Percentiles rank a stretch among this genome's conserved stretches.
Evolutionary conservation across 2,888 invertebrate species (phyloP).

Genomic region (Athalia circularis): DNA sequence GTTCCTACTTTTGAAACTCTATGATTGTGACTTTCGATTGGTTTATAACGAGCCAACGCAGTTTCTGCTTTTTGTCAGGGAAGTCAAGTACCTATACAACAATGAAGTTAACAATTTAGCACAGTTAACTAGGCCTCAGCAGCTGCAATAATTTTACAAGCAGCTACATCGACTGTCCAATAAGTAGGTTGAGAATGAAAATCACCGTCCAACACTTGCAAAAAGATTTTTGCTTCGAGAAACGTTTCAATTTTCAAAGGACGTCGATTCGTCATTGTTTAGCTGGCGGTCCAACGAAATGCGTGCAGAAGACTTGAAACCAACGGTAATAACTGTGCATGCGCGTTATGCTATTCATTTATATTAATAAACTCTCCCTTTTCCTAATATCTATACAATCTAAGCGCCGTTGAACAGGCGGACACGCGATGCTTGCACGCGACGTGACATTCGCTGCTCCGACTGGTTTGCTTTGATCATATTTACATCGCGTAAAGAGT

Average conservation of each 20-base stretch:
- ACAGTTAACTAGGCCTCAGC: too few relatives aligned
- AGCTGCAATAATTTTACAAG: too few relatives aligned
- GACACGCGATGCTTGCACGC: slow-evolving; percentile 39
- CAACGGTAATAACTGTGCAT: neutral
- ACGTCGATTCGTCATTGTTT: neutral
- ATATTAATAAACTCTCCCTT: slow-evolving; percentile 31
- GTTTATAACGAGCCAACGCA: neutral
- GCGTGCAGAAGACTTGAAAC: slow-evolving; percentile 13
- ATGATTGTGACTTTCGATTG: slow-evolving; percentile 5
- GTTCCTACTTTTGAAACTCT: slow-evolving; percentile 26
- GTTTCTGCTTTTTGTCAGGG: neutral
- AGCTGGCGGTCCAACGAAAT: neutral
- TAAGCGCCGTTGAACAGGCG: slow-evolving; percentile 23
- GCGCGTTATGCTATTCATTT: slow-evolving; percentile 34
- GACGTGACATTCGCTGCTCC: slow-evolving; percentile 3
- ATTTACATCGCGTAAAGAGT: slow-evolving; percentile 26
- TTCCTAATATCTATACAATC: slow-evolving; percentile 24
- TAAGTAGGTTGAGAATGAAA: neutral
- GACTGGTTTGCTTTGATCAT: slow-evolving; percentile 30
- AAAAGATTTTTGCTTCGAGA: neutral
- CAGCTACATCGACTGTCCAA: too few relatives aligned
- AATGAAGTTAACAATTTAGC: neutral
- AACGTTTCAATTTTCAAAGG: neutral
- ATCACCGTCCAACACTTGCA: neutral
- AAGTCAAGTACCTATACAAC: neutral